A percentile compares a stretch with the other conserved stretches of the same genome.
phyloP scores from a whole-genome alignment of 1,140 invertebrate species.

The Drosophila ohnishii region DNA sequence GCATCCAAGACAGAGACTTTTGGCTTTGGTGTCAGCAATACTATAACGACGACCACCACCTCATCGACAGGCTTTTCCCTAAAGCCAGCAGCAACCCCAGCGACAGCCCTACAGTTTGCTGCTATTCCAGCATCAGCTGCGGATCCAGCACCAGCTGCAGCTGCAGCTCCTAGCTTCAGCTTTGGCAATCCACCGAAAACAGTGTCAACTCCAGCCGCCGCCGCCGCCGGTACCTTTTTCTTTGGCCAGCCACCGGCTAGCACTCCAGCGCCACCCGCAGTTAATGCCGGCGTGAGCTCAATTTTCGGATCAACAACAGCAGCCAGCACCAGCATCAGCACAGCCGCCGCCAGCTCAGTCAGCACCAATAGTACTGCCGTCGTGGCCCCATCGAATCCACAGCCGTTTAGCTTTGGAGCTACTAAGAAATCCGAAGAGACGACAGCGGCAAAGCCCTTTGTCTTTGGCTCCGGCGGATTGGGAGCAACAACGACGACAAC shows the following conservation, averaged over 20 bases:
- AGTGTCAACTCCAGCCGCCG: not conserved
- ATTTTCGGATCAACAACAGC: conserved; percentile 36
- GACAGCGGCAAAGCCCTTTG: conserved; percentile 11
- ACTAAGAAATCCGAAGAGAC: conserved; percentile 15
- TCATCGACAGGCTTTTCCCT: conserved; percentile 19
- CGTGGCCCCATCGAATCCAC: not conserved
- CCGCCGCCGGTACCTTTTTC: conserved; percentile 18
- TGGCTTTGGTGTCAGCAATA: conserved; percentile 14
- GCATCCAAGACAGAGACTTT: not conserved
- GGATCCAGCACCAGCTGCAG: not conserved
- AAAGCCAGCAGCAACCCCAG: conserved; percentile 15
- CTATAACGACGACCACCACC: conserved; percentile 22
- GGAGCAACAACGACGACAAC: not conserved
- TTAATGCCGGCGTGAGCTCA: not conserved
- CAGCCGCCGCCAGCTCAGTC: not conserved
- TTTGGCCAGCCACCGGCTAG: conserved; percentile 30
- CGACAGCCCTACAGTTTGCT: not conserved
- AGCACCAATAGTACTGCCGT: not conserved
- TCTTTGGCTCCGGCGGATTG: conserved; percentile 13
- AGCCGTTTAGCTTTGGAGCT: conserved; percentile 10
- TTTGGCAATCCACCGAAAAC: conserved; percentile 22
- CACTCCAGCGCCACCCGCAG: not conserved
- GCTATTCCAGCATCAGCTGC: conserved; percentile 8
- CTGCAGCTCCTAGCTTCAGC: conserved; percentile 6
- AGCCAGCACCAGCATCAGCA: conserved; percentile 13